phyloP scores from a whole-genome alignment of 2,888 invertebrate genomes.

The Dynastes hyllus region DNA sequence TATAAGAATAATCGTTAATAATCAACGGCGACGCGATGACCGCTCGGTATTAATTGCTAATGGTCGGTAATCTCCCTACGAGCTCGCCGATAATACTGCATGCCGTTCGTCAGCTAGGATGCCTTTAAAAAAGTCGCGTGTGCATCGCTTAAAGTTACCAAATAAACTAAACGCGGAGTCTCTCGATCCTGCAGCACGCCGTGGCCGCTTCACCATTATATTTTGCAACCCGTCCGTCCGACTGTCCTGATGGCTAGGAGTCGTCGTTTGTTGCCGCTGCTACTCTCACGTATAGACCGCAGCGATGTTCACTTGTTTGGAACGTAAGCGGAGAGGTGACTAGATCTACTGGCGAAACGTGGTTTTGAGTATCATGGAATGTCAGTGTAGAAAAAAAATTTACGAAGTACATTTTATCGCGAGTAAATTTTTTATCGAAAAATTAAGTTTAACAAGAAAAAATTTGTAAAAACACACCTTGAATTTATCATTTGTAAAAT shows the following conservation, averaged over 20 bases:
- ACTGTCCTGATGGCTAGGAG: conserved; percentile 51
- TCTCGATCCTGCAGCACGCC: conserved; percentile 63
- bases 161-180: conserved; percentile 67
- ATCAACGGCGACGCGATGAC: neutral
- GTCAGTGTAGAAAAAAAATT: too few relatives aligned
- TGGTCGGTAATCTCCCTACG: neutral
- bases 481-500: too few relatives aligned
- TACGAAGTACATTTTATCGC: too few relatives aligned
- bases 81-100: neutral
- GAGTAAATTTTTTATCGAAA: too few relatives aligned
- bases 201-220: conserved; percentile 54
- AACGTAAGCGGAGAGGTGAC: conserved; percentile 21
- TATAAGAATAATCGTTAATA: neutral
- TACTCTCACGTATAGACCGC: conserved; percentile 50
- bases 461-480: too few relatives aligned
- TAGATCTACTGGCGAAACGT: neutral
- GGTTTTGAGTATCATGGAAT: too few relatives aligned
- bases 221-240: conserved; percentile 62
- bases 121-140: conserved; percentile 64
- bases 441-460: too few relatives aligned
- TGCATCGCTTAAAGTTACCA: conserved; percentile 68
- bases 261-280: neutral
- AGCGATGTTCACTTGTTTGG: conserved; percentile 45
- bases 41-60: neutral
- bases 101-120: conserved; percentile 21